A percentile compares a stretch with the other conserved stretches of the same genome.
These are phyloP conservation scores for Paragorgia papillata DNA, from an alignment of 92 coral and sea anemone species.

Conservation along the genomic window DNA sequence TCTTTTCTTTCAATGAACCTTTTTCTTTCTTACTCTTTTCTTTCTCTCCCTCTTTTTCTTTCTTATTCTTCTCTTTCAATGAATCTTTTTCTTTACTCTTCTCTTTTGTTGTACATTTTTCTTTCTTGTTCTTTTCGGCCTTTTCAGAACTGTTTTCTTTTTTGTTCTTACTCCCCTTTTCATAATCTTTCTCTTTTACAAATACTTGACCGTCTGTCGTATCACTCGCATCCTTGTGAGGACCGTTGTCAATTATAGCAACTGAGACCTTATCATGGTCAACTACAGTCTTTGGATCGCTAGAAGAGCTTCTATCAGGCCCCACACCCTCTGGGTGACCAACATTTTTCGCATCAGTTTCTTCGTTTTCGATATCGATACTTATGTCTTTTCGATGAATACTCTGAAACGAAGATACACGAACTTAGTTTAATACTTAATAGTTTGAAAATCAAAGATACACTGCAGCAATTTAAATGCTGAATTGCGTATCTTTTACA, in stretches of 20 bases:
- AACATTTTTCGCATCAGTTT: constrained; percentile 9
- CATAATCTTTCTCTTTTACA: not conserved
- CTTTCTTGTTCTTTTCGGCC: not conserved
- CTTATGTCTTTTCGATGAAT: not conserved
- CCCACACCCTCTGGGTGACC: not conserved
- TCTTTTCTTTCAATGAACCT: no score
- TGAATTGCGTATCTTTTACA: not conserved
- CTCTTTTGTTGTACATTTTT: not conserved
- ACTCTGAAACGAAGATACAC: constrained; percentile 3
- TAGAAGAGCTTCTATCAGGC: constrained; percentile 8
- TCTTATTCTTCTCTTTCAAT: constrained; percentile 8
- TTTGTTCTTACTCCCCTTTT: not conserved
- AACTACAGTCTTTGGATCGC: not conserved
- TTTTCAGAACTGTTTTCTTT: not conserved
- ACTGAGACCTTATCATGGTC: not conserved
- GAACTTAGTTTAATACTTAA: not conserved
- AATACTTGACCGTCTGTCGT: constrained; percentile 24
- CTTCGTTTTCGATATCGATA: not conserved
- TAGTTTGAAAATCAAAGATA: not conserved
- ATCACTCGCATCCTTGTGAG: not conserved
- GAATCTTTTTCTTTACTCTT: not conserved
- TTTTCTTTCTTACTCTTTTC: not conserved
- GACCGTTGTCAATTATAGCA: not conserved
- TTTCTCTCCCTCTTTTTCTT: not conserved
- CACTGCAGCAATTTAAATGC: not conserved